phyloP scores from a whole-genome alignment of 2,888 invertebrate genomes.

The Ornithoptera alexandrae region DNA sequence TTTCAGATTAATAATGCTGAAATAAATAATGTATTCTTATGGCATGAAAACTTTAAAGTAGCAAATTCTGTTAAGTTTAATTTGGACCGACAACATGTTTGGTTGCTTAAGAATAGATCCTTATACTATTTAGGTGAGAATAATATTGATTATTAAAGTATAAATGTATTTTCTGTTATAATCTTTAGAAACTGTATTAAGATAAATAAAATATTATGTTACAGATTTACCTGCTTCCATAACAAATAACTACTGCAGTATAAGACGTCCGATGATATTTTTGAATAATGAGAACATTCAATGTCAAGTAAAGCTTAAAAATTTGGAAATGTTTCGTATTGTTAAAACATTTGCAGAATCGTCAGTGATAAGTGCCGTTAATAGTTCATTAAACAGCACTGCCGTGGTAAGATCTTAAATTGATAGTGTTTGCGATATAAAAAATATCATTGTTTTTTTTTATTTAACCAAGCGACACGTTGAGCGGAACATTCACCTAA shows the following conservation, averaged over 20 bases:
- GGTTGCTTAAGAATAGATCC: conserved; percentile 56
- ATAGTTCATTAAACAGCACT: conserved; percentile 49
- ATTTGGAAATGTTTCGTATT: conserved; percentile 64
- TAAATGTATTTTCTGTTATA: not conserved
- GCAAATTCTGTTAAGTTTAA: conserved; percentile 41
- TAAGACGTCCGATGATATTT: conserved; percentile 54
- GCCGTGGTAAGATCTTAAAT: conserved; percentile 46
- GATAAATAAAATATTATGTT: conserved; percentile 33
- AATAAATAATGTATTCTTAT: conserved; percentile 42
- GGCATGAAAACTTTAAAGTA: conserved; percentile 44
- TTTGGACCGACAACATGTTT: conserved; percentile 56
- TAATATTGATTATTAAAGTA: not conserved
- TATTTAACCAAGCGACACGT: too few species aligned
- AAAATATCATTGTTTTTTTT: not conserved
- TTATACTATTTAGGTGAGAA: conserved; percentile 55
- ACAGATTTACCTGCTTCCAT: conserved; percentile 58
- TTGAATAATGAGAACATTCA: conserved; percentile 52
- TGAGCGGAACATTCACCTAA: too few species aligned
- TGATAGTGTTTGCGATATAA: not conserved
- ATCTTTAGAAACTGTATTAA: not conserved
- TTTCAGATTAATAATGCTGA: conserved; percentile 25
- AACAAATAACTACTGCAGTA: conserved; percentile 60
- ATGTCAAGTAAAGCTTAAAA: conserved; percentile 58
- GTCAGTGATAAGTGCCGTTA: conserved; percentile 54
- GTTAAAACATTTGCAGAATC: conserved; percentile 50